Evolutionary conservation across 2,113 vertebrate species (phyloP), one percentile per base, ranked within the genome.

Genomic region (Corydoras maculifer): DNA sequence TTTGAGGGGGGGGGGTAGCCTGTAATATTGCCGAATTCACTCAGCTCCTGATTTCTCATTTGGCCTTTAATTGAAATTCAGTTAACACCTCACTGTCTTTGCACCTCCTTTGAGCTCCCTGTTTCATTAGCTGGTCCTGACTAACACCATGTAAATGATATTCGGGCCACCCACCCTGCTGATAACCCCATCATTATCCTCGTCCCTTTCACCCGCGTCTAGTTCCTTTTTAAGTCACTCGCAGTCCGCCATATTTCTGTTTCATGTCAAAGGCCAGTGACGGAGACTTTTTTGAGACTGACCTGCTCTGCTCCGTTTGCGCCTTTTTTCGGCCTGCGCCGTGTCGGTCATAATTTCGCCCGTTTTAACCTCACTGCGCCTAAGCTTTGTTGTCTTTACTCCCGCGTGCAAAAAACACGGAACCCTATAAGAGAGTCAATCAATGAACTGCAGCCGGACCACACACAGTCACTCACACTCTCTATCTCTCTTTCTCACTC

Each of bases 91-190:
- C 64, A 1, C 2, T 58, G 50, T 64, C n/a, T 43, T 43, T 50
- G 55, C 2, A 35, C 30, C 18, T 75, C 58, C 59, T 29, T 50
- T 48, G 8, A 51, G 61, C 65, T 50, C n/a, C 49, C 49, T 57
- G 9, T 75, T 70, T 73, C 50, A 59, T 65, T 62, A 77, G 51
- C 62, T 60, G 58, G 53, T 50, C 62, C 49, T 58, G 66, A 32
- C 35, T 70, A 67, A 64, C 69, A 12, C 62, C 67, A 68, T 75
- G 75, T 58, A 75, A 80, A 80, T 73, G 66, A 65, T 75, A 75
- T 77, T 78, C 65, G 18, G 78, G 76, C 78, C 78, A 78, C 78
- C 78, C 75, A 80, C 69, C 73, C 73, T 18, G 78, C 58, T 32
- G 66, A 77, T 75, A 77, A 80, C 73, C 78, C 75, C 75, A 65